Conservation (phyloP, 2,797 vertebrate genomes). For the Micropoecilia bifurca region DNA sequence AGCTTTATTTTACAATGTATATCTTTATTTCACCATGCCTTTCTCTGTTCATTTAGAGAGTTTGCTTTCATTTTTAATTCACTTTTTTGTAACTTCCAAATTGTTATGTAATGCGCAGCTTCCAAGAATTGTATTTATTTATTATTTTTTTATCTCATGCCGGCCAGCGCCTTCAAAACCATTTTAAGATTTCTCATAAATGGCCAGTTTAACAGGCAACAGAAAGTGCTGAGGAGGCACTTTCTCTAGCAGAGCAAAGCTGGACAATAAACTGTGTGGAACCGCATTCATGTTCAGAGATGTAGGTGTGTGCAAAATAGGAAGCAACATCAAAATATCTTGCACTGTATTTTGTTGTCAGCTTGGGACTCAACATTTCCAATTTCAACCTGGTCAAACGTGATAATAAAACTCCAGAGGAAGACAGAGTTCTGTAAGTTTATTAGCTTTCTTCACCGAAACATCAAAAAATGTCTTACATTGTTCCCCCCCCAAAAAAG, state of each 20-base stretch:
- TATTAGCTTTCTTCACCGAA: neutral
- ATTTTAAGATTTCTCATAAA: conserved; percentile 32
- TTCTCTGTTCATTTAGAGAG: neutral
- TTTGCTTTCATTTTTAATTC: neutral
- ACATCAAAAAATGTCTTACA: neutral
- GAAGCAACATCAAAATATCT: conserved; percentile 52
- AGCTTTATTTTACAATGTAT: neutral
- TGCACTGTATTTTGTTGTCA: conserved; percentile 7
- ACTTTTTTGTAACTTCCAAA: neutral
- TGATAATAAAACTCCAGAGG: neutral
- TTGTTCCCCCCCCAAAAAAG: neutral
- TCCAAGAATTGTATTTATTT: neutral
- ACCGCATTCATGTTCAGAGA: conserved; percentile 30
- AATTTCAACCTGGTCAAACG: neutral
- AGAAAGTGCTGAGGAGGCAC: conserved; percentile 37
- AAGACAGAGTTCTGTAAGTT: neutral
- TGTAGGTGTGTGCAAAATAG: conserved; percentile 46
- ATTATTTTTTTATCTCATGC: neutral
- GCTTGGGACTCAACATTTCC: neutral
- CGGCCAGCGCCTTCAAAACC: conserved; percentile 27
- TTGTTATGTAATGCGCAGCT: neutral
- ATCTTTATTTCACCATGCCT: neutral
- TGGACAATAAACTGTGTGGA: conserved; percentile 22
- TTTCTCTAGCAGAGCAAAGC: conserved; percentile 36
- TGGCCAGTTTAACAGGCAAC: conserved; percentile 34